Percentiles rank a stretch among this genome's conserved stretches.
phyloP scores from a whole-genome alignment of 2,113 vertebrate species.

The Myotis lucifugus region DNA sequence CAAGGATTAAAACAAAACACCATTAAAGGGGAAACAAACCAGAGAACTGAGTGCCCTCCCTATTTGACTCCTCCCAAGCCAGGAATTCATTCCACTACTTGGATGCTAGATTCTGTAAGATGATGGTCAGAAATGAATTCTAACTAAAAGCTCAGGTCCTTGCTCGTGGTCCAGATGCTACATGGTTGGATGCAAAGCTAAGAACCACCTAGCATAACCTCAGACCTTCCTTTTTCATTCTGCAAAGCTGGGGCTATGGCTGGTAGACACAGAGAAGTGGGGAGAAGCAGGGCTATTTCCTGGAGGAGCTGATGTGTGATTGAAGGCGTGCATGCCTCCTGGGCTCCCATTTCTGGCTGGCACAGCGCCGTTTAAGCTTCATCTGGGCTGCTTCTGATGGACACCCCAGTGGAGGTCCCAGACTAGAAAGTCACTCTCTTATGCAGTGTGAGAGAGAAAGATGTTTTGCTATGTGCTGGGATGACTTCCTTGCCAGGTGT shows the following conservation, averaged over 20 bases:
- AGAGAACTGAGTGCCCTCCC: not conserved
- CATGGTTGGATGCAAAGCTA: not conserved
- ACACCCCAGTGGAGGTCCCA: not conserved
- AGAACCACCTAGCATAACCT: not conserved
- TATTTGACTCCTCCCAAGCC: not conserved
- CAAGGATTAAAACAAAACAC: constrained; percentile 34
- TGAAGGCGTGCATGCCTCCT: not conserved
- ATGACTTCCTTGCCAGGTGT: not conserved
- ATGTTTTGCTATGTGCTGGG: not conserved
- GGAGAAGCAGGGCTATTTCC: not conserved
- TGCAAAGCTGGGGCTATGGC: not conserved
- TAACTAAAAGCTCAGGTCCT: not conserved
- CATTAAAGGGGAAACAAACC: not conserved
- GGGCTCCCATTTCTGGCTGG: not conserved
- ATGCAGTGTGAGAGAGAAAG: not conserved
- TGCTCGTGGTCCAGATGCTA: not conserved
- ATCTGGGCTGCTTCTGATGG: not conserved
- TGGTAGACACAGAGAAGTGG: not conserved
- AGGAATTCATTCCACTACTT: constrained; percentile 12
- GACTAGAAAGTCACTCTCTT: not conserved
- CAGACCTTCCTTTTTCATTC: not conserved
- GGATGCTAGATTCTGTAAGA: not conserved
- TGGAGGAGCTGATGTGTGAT: not conserved
- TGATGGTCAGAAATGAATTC: not conserved
- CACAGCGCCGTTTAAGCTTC: not conserved